A percentile compares a stretch with the other conserved stretches of the same genome.
Conservation (phyloP, 2,113 vertebrate genomes). For the Erythrocercus mccallii region DNA sequence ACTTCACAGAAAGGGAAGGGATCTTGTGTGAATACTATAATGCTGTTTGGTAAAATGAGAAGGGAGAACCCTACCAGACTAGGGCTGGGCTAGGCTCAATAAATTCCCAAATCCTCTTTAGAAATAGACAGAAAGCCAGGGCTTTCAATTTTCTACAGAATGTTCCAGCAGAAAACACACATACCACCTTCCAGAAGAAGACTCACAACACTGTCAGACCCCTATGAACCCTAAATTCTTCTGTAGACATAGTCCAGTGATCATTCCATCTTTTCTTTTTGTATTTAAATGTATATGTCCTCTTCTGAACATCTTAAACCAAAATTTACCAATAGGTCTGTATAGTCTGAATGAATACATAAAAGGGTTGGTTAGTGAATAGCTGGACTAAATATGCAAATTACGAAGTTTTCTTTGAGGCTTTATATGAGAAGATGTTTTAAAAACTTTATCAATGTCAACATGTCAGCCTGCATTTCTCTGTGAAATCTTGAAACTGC, state of each 20-base stretch:
- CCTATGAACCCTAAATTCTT: background rate
- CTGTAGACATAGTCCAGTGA: background rate
- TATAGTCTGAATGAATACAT: background rate
- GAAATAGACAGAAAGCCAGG: background rate
- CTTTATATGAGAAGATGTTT: slow-evolving; percentile 41
- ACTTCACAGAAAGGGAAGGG: background rate
- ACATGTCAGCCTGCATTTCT: slow-evolving; percentile 46
- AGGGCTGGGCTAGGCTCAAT: background rate
- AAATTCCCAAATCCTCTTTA: background rate
- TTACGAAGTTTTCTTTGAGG: slow-evolving; percentile 55
- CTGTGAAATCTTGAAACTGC: slow-evolving; percentile 56
- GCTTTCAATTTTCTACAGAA: background rate
- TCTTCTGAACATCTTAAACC: background rate
- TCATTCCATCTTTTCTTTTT: background rate
- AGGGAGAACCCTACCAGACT: background rate
- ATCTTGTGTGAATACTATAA: background rate
- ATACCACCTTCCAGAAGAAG: background rate
- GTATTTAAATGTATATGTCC: background rate
- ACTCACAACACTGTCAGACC: background rate
- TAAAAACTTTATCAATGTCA: slow-evolving; percentile 63
- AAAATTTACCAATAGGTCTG: background rate
- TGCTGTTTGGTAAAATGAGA: background rate
- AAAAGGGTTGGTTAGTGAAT: background rate
- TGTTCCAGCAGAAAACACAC: background rate
- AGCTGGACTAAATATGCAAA: slow-evolving; percentile 60